These are phyloP conservation scores for Lampris incognitus DNA, from an alignment of 2,113 vertebrate species.

Conservation along the genomic window DNA sequence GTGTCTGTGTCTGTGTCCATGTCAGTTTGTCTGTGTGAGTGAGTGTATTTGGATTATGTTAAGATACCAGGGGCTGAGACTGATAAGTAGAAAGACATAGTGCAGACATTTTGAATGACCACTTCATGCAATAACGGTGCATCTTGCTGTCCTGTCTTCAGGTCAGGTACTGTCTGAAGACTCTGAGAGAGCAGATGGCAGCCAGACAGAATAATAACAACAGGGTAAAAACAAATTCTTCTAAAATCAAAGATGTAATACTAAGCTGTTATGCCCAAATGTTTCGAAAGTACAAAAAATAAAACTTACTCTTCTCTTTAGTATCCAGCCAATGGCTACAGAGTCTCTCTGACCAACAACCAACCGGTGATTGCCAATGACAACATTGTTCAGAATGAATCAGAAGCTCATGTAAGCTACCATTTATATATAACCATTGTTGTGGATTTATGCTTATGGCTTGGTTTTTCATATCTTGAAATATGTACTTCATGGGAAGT, in stretches of 20 bases:
- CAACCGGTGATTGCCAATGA: conserved; percentile 46
- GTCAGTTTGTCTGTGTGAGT: conserved; percentile 13
- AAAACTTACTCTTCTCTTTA: conserved; percentile 43
- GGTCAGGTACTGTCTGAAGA: conserved; percentile 85
- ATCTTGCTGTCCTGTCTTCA: conserved; percentile 37
- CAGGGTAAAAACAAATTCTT: conserved; percentile 55
- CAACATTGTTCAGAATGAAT: conserved; percentile 26
- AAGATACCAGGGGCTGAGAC: neutral
- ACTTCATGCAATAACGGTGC: neutral
- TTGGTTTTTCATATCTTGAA: conserved; percentile 14
- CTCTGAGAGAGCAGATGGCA: conserved; percentile 83
- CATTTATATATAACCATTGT: neutral
- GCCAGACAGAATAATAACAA: conserved; percentile 76
- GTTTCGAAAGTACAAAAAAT: neutral
- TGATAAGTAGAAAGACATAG: no score
- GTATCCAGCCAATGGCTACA: conserved; percentile 71
- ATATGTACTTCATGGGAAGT: conserved; percentile 9
- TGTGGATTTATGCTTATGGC: conserved; percentile 1
- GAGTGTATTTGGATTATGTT: neutral
- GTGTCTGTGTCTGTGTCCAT: neutral
- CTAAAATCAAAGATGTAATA: neutral
- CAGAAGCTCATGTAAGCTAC: conserved; percentile 62
- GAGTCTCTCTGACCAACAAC: conserved; percentile 38
- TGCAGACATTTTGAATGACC: neutral
- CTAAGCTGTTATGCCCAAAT: neutral